phyloP scores from a whole-genome alignment of 2,797 vertebrate species.

The Coccyzus lansbergi region DNA sequence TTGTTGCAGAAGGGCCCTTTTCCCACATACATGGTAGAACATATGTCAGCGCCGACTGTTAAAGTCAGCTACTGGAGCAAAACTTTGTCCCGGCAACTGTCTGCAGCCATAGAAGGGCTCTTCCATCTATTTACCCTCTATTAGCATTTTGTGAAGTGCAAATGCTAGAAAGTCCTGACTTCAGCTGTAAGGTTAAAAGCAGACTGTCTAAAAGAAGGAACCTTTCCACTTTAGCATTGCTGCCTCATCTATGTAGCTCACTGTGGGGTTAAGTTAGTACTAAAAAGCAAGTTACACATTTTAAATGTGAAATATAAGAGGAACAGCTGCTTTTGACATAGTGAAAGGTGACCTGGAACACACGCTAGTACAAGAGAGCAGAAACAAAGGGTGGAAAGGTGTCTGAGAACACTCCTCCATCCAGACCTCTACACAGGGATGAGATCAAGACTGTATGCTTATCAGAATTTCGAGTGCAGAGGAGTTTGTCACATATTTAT shows the following conservation, averaged over 20 bases:
- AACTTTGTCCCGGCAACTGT: neutral
- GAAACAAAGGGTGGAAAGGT: neutral
- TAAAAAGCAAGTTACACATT: neutral
- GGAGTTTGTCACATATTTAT: neutral
- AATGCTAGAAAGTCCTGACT: neutral
- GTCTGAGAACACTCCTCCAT: neutral
- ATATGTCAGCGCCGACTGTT: neutral
- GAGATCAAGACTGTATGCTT: neutral
- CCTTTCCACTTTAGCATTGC: neutral
- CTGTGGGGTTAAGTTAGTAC: neutral
- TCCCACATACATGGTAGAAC: neutral
- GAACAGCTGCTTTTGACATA: neutral
- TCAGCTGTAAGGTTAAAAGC: neutral
- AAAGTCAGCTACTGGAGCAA: neutral
- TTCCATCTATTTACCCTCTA: neutral
- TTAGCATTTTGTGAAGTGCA: neutral
- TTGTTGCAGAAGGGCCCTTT: neutral
- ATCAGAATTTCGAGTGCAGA: neutral
- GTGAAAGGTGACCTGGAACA: neutral
- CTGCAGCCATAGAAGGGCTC: neutral
- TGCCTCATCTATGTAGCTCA: neutral
- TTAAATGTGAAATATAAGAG: neutral
- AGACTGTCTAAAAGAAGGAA: neutral
- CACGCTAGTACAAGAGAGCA: neutral
- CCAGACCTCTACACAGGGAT: neutral